Base-by-base conservation (phyloP, 1,140 invertebrate genomes). In the Atta texana region DNA sequence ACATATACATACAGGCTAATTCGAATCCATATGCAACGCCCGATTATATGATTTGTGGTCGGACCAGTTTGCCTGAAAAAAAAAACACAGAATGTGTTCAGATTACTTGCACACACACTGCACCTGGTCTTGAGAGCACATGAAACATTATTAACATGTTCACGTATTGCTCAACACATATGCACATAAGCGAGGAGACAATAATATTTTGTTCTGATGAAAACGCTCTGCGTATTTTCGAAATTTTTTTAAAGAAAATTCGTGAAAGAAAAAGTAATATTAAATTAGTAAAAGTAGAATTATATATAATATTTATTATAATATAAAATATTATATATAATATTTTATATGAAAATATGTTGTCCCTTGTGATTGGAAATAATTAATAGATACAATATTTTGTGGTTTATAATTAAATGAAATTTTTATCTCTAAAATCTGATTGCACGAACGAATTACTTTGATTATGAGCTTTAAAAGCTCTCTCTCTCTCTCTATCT, bases 91-190 rank as follows among this genome's bases (percentile, higher is more conserved):
- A 86, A 89, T 81, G 78, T 81, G 78, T 89, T 88, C 68, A 84
- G 85, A 86, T 86, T 87, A 90, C 64, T 85, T 88, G 89, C 77
- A 93, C 91, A 90, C 87, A 87, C 90, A 91, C 87, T 87, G 92
- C 90, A 92, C 91, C 89, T 87, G 55, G 85, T 89, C 72, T 89
- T 89, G 78, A 55, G 77, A 80, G 24, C 72, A 51, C 87, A 71
- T 85, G 53, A 53, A 68, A 85, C 86, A 86, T 61, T 31, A 78
- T 78, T 24, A 24, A 24, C 24, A 24, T 51, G 64, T 66, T 80
- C 55, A 61, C 31, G 49, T n/a, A n/a, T 57, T 86, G 51, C 18
- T 80, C 71, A 53, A 14, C 18, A 63, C 31, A 31, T 16, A 76
- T 64, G 21, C 59, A 63, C 59, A 53, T 72, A 71, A 86, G 12